Evolutionary conservation across 1,140 invertebrate genomes (phyloP), one percentile per base, ranked within the genome.

Genomic region (Elysia chlorotica): DNA sequence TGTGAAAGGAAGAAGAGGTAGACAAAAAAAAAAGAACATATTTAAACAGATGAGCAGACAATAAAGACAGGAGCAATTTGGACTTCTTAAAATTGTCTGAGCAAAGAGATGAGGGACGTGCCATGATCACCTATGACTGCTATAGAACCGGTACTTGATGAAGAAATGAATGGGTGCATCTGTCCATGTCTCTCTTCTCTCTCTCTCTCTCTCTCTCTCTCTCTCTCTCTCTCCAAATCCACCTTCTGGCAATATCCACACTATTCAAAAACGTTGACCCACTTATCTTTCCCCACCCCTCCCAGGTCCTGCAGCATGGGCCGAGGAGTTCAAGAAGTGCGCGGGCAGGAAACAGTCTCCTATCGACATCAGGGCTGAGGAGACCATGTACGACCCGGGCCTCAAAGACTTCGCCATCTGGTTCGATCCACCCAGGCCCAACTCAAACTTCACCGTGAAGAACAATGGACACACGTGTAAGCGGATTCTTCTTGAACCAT

Each of bases 401-500:
- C 76, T 86, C 19, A 82, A 75, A 41, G 80, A 84, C 21, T 83
- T 85, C 57, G 79, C 78, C 38, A 74, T 85, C 36, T 85, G 78
- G 73, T 79, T 76, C 62, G 80, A 85, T 65, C 83, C 83, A 35
- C 83, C 83, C 0, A 70, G 70, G 35, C 78, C 78, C 2, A 78
- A 76, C n/a, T 80, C 81, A 28, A 71, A 71, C n/a, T 81, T 84
- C 71, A 70, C 62, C 37, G 69, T 84, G 1, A 71, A 76, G 4
- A 85, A 85, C 71, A 85, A 84, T 66, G 84, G 84, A 48, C 83
- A 85, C 69, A 76, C 84, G 66, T 72, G 84, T 85, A 76, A 80
- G 23, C 25, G n/a, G n/a, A n/a, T n/a, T n/a, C n/a, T n/a, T n/a
- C n/a, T n/a, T n/a, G n/a, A n/a, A n/a, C n/a, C n/a, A n/a, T n/a